Evolutionary conservation across 2,888 invertebrate genomes (phyloP).

Genomic region (Mechanitis messenoides): DNA sequence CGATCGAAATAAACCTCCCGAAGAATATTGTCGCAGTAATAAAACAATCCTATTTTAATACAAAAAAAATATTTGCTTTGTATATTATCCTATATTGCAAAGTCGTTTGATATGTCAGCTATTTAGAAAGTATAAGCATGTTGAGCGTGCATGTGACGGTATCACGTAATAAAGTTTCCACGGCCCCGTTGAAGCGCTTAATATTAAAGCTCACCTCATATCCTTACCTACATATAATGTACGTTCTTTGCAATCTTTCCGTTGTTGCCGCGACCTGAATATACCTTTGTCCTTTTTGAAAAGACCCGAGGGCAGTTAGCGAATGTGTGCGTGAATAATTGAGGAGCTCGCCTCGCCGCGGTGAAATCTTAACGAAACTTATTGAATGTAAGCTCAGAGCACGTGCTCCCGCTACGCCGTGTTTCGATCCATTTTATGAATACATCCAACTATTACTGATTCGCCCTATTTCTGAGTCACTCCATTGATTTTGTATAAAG

Average conservation of each 20-base stretch:
- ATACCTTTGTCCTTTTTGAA: conserved; percentile 68
- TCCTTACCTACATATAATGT: conserved; percentile 40
- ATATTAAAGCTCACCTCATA: conserved; percentile 62
- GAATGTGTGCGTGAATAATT: conserved; percentile 71
- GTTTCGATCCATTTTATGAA: conserved; percentile 8
- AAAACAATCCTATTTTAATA: conserved; percentile 9
- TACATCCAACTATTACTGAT: conserved; percentile 9
- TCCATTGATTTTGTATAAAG: conserved; percentile 1
- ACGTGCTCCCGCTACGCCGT: conserved; percentile 32
- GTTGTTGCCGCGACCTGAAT: conserved; percentile 70
- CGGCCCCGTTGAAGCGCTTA: conserved; percentile 43
- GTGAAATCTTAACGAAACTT: conserved; percentile 62
- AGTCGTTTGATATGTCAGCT: conserved; percentile 17
- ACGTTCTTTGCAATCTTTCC: conserved; percentile 67
- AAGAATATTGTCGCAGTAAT: conserved; percentile 5
- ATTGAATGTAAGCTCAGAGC: conserved; percentile 39
- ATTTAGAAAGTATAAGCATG: conserved; percentile 23
- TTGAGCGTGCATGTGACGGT: conserved; percentile 39
- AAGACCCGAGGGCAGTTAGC: conserved; percentile 63
- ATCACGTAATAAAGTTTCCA: conserved; percentile 53
- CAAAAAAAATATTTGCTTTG: background rate
- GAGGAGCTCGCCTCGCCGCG: conserved; percentile 50
- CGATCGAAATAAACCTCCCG: background rate
- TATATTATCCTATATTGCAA: conserved; percentile 1
- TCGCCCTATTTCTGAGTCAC: conserved; percentile 12